Conservation (phyloP, 53 echinoderm and acorn worm species). For the Temnopleurus reevesii region DNA sequence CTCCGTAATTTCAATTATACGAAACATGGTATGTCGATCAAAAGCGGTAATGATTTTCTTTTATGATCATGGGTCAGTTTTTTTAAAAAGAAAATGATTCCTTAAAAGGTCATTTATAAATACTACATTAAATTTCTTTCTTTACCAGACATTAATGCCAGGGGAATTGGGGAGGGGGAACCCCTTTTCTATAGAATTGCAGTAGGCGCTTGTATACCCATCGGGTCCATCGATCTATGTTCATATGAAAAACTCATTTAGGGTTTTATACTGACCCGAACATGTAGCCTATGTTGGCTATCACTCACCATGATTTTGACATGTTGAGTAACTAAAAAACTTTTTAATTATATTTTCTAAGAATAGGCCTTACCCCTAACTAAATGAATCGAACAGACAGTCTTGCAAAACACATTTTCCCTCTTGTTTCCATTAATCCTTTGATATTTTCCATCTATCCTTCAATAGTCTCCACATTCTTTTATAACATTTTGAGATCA, state of each 20-base stretch:
- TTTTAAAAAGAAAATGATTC: neutral
- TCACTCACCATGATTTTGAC: neutral
- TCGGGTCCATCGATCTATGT: no score
- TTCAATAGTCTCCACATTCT: no score
- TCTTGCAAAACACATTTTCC: no score
- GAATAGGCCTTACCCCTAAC: neutral
- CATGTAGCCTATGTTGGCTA: conserved; percentile 35
- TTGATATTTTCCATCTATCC: no score
- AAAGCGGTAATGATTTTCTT: neutral
- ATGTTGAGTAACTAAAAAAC: neutral
- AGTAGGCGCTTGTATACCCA: no score
- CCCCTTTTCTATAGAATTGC: no score
- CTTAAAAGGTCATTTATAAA: neutral
- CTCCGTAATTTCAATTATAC: no score
- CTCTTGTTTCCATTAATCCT: no score
- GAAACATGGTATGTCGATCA: no score
- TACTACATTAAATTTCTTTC: neutral
- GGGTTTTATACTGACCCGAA: neutral
- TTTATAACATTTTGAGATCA: no score
- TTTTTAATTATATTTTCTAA: neutral
- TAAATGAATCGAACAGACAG: neutral
- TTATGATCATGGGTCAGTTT: neutral
- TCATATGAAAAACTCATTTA: neutral
- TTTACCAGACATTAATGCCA: neutral
- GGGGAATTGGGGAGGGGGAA: neutral